Evolutionary conservation across 2,888 invertebrate species (phyloP).

Genomic region (Melieria crassipennis): DNA sequence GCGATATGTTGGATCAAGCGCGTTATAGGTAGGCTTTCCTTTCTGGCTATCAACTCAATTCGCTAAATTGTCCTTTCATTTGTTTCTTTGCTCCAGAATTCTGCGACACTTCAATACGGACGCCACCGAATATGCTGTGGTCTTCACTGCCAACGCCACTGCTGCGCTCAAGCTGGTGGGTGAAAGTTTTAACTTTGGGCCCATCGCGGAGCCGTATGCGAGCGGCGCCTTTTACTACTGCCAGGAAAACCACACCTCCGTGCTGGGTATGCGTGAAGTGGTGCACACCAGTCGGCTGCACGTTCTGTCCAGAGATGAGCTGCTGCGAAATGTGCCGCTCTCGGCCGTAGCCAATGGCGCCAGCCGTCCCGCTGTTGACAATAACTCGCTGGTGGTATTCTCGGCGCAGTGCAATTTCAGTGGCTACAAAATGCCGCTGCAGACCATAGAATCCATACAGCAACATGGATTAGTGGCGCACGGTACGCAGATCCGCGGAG

Average conservation of each 20-base stretch:
- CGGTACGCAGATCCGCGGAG: conserved; percentile 50
- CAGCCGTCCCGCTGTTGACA: too few relatives aligned
- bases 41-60: background rate
- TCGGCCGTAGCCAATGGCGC: background rate
- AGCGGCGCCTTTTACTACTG: conserved; percentile 84
- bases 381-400: conserved; percentile 78
- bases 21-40: conserved; percentile 72
- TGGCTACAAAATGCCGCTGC: conserved; percentile 87
- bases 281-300: conserved; percentile 71
- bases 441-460: conserved; percentile 75
- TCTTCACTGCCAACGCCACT: conserved; percentile 97
- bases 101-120: conserved; percentile 87
- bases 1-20: conserved; percentile 85
- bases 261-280: conserved; percentile 88
- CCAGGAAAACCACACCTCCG: conserved; percentile 95
- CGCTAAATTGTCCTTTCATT: conserved; percentile 34
- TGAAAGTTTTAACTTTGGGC: conserved; percentile 78
- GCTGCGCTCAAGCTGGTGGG: conserved; percentile 83
- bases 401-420: conserved; percentile 96
- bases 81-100: conserved; percentile 69
- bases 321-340: conserved; percentile 64
- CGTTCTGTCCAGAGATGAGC: conserved; percentile 71
- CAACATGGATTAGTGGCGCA: conserved; percentile 69
- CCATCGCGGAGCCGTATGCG: background rate
- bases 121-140: conserved; percentile 81